Evolutionary conservation across 2,797 vertebrate genomes (phyloP), one percentile per base, ranked within the genome.

Genomic region (Tokudaia tokunoshimensis): DNA sequence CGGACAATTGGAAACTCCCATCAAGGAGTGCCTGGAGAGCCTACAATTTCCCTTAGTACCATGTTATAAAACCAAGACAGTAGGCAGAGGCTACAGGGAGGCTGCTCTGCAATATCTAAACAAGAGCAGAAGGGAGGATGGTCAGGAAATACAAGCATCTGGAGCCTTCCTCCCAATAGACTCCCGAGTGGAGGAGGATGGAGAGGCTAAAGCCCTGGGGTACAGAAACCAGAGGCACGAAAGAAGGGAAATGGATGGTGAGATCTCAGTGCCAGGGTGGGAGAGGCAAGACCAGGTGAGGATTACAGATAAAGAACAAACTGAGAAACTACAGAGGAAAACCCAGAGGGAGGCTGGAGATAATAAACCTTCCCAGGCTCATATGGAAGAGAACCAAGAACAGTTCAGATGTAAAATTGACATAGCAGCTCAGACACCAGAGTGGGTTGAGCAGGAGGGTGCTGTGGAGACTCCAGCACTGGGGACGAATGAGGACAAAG

Each of bases 341-440:
- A 84, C 55, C 1, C 76, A 44, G 15, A 55, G 47, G 86, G 72
- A 84, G n/a, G 11, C 59, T 67, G 74, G 44, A 50, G 37, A 22
- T 13, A 31, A 93, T 55, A 79, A 61, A 70, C 65, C 61, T 83
- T 70, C 5, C 63, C 89, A 92, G 86, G 59, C 26, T 37, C 41
- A 12, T 14, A 31, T 2, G 14, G 41, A 22, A 94, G 86, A 95
- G 50, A 87, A 57, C 61, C 92, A 92, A 81, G 80, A 91, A 74
- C 37, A 94, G 29, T 75, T 84, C 89, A 89, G 41, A 70, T 84
- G 41, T 37, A 67, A 94, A 91, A 81, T 0, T 47, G 89, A 96
- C 34, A 50, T 15, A 57, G 86, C 92, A 80, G 94, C 89, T 12
- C 97, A 97, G 78, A 97, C 81, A n/a, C 84, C 67, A 59, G 67